Percentiles rank a stretch among this genome's conserved stretches.
These are phyloP conservation scores for Rhagologus leucostigma DNA, from an alignment of 2,113 vertebrate genomes.

Conservation along the genomic window DNA sequence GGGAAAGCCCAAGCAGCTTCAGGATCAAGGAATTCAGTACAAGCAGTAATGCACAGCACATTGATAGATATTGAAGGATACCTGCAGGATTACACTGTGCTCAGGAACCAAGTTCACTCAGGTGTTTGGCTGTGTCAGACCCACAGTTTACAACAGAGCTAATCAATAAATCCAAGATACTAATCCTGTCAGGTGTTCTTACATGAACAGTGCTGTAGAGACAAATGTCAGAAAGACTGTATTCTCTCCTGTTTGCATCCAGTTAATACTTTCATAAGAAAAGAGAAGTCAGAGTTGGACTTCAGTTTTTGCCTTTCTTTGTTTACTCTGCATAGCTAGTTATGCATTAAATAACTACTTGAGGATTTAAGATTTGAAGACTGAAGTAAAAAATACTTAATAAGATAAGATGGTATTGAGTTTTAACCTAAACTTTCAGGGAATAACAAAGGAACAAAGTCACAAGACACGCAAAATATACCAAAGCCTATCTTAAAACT, in stretches of 20 bases:
- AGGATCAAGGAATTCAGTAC: not conserved
- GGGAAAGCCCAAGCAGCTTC: not conserved
- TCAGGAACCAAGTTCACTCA: not conserved
- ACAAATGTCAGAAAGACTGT: not conserved
- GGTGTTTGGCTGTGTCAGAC: not conserved
- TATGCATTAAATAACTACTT: not conserved
- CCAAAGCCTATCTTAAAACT: not conserved
- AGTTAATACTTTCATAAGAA: not conserved
- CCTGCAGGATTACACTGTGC: not conserved
- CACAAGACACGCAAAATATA: not conserved
- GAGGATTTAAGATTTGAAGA: not conserved
- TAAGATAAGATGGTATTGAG: rapidly evolving
- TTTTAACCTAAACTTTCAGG: not conserved
- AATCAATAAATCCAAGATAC: not conserved
- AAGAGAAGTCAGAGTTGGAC: not conserved
- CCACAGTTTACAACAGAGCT: not conserved
- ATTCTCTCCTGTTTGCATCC: not conserved
- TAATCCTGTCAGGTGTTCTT: not conserved
- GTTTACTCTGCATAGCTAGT: not conserved
- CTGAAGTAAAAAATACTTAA: not conserved
- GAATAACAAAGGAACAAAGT: not conserved
- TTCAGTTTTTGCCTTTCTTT: not conserved
- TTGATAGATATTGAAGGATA: rapidly evolving
- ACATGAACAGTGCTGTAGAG: rapidly evolving
- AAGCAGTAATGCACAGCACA: not conserved